Evolutionary conservation across 2,888 invertebrate genomes (phyloP).

Genomic region (Halocaridina rubra): DNA sequence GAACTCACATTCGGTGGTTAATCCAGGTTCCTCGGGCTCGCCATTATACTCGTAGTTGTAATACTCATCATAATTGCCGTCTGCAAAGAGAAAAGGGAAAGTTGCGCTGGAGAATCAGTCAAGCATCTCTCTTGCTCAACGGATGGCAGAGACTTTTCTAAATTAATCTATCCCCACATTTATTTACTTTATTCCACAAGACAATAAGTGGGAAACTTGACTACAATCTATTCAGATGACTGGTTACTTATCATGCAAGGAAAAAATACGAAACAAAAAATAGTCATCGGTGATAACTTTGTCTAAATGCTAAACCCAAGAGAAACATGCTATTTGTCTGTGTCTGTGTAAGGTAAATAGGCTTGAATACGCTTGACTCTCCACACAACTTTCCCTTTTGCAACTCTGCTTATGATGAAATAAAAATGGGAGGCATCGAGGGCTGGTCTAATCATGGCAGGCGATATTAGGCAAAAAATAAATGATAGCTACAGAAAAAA

Average conservation of each 20-base stretch:
- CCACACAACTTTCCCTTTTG: conserved; percentile 52
- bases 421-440: too few species aligned
- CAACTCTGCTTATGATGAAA: conserved; percentile 9
- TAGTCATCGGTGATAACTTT: not conserved
- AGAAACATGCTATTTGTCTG: conserved; percentile 42
- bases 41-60: conserved; percentile 42
- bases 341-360: conserved; percentile 34
- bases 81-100: conserved; percentile 62
- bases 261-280: not conserved
- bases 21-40: not conserved
- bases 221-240: conserved; percentile 16
- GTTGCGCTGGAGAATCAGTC: conserved; percentile 49
- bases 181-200: too few species aligned
- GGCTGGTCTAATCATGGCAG: too few species aligned
- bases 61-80: conserved; percentile 42
- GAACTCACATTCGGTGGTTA: conserved; percentile 70
- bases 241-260: conserved; percentile 31
- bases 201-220: conserved; percentile 4
- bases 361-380: conserved; percentile 48
- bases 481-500: too few species aligned
- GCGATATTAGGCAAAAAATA: too few species aligned
- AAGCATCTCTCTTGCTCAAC: conserved; percentile 34
- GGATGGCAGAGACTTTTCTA: too few species aligned
- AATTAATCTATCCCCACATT: too few species aligned
- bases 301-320: not conserved